Conservation (phyloP, 2,888 invertebrate species). For the Sesamia inferens region DNA sequence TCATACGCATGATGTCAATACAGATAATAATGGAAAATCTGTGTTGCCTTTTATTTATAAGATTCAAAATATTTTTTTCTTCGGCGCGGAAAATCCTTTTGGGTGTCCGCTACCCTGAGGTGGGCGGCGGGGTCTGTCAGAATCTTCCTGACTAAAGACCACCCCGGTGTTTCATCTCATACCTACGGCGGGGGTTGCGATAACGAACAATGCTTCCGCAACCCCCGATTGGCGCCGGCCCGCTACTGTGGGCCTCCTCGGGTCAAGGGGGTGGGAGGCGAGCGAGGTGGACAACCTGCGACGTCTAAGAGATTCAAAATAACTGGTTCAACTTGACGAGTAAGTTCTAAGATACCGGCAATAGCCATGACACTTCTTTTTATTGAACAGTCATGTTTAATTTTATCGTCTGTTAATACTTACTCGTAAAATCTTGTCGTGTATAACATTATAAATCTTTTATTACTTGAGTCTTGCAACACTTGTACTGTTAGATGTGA, state of each 20-base stretch:
- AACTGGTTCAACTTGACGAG: slow-evolving; percentile 5
- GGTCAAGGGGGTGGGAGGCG: no score
- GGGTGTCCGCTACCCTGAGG: no score
- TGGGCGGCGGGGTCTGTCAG: no score
- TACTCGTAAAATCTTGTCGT: slow-evolving; percentile 45
- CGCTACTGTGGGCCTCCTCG: no score
- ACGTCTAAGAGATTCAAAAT: slow-evolving; percentile 19
- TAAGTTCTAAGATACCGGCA: slow-evolving; percentile 18
- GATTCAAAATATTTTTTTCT: slow-evolving; percentile 14
- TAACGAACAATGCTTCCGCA: no score
- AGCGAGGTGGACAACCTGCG: no score
- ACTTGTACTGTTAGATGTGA: slow-evolving; percentile 38
- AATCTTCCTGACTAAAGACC: no score
- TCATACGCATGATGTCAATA: not conserved
- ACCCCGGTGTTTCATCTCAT: no score
- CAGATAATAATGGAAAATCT: not conserved
- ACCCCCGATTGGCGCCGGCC: no score
- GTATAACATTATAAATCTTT: slow-evolving; percentile 46
- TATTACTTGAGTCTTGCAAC: slow-evolving; percentile 44
- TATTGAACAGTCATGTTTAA: slow-evolving; percentile 45
- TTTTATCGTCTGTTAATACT: slow-evolving; percentile 51
- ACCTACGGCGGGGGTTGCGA: no score
- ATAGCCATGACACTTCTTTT: slow-evolving; percentile 31
- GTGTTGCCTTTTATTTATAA: not conserved
- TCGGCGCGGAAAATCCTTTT: no score